phyloP scores from a whole-genome alignment of 2,797 vertebrate species.

The Hemibagrus guttatus region DNA sequence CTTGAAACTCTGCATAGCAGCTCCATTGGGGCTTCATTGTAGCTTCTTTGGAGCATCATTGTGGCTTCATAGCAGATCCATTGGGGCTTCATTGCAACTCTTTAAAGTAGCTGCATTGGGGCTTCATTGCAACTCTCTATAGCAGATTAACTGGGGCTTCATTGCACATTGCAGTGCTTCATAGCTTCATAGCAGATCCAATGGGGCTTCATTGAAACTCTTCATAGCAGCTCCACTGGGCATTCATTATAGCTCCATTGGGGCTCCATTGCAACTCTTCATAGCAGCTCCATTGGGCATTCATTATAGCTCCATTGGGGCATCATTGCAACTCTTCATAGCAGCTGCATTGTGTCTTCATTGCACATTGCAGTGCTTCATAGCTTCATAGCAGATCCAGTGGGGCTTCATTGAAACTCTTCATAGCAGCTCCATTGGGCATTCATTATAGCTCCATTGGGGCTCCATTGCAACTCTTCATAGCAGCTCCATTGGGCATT shows the following conservation, averaged over 20 bases:
- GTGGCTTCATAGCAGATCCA: neutral
- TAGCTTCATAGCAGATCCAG: neutral
- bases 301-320: neutral
- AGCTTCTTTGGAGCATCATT: neutral
- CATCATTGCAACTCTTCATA: neutral
- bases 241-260: no score
- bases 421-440: neutral
- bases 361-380: no score
- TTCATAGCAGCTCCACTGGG: neutral
- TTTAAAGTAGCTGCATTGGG: neutral
- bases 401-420: neutral
- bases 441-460: neutral
- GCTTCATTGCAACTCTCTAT: neutral
- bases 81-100: neutral
- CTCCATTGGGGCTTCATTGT: neutral
- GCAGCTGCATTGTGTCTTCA: neutral
- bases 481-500: neutral
- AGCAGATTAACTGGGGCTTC: neutral
- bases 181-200: neutral
- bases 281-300: neutral
- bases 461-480: neutral
- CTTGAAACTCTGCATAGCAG: no score
- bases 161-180: no score
- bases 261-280: neutral
- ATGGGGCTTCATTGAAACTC: neutral